Evolutionary conservation across 2,888 invertebrate species (phyloP).

Genomic region (Quadroppia sp.): DNA sequence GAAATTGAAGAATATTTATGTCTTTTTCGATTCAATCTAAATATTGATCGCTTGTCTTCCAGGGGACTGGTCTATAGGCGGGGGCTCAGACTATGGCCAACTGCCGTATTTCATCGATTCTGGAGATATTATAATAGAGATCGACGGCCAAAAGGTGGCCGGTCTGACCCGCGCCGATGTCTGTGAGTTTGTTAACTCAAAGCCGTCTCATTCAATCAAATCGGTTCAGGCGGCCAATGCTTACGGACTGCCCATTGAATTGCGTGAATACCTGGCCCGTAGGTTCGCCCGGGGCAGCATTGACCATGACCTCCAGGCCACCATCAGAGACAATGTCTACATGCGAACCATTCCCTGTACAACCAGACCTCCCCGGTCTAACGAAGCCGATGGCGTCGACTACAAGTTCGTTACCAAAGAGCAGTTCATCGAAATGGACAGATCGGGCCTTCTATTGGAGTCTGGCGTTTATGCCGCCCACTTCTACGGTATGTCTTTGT

Average conservation of each 20-base stretch:
- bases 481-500: slow-evolving; percentile 41
- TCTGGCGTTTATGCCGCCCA: slow-evolving; percentile 63
- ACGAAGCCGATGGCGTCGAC: slow-evolving; percentile 62
- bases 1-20: not conserved
- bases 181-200: slow-evolving; percentile 44
- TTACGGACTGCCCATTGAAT: slow-evolving; percentile 51
- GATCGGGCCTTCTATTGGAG: slow-evolving; percentile 60
- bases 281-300: slow-evolving; percentile 60
- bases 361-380: slow-evolving; percentile 53
- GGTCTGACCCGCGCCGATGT: slow-evolving; percentile 60
- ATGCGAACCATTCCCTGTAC: slow-evolving; percentile 60
- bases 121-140: slow-evolving; percentile 57
- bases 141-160: slow-evolving; percentile 59
- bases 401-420: slow-evolving; percentile 60
- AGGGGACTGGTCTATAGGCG: slow-evolving; percentile 43
- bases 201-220: slow-evolving; percentile 38
- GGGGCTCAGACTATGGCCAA: slow-evolving; percentile 45
- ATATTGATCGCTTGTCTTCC: not conserved
- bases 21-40: not conserved
- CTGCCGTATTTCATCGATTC: slow-evolving; percentile 44
- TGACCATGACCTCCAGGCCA: slow-evolving; percentile 62
- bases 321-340: slow-evolving; percentile 63
- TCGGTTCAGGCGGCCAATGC: slow-evolving; percentile 38
- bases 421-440: slow-evolving; percentile 59
- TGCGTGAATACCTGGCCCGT: slow-evolving; percentile 59